Evolutionary conservation across 2,113 vertebrate genomes (phyloP), one percentile per base, ranked within the genome.

Genomic region (Sinocyclocheilus anophthalmus): DNA sequence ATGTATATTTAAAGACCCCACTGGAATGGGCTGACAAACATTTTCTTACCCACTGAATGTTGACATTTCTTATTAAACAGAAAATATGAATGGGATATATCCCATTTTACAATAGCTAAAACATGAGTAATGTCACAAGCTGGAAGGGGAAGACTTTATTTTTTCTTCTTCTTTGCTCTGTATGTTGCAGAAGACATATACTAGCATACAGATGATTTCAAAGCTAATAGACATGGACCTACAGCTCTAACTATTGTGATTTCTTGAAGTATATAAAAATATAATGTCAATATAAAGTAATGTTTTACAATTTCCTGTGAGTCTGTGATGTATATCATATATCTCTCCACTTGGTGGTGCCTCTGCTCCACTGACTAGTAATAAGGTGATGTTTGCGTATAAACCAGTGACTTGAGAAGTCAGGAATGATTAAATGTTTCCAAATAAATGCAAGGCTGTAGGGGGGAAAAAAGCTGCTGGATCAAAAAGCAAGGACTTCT

Each of bases 401-500:
- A 45, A 65, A n/a, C 79, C 13, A 20, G 26, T 79, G 18, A 77
- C 24, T 57, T 57, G 42, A 57, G 55, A 4, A 37, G 26, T 42
- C 9, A 37, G 50, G 53, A 22, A 13, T 79, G 53, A 79, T 79
- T 79, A 77, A 79, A 59, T 79, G 76, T 79, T 79, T 79, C 53
- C 26, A 57, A 79, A 79, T 79, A 79, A 57, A 59, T 79, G 53
- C 53, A 22, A n/a, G 53, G 53, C 30, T 59, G 18, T n/a, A 37
- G 20, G 30, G 0, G 0, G 0, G 8, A 3, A 3, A 9, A 16
- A 50, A 76, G 12, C 3, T 48, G 5, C 42, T 48, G 73, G 42
- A 50, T 63, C 77, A 80, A 24, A 80, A 63, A 24, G 57, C 33
- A 80, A 80, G 57, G 78, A 80, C 53, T 78, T 78, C 50, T 57